Percentiles rank a stretch among this genome's conserved stretches.
Evolutionary conservation across 64 coral and sea anemone species (phyloP).

Genomic region (Dendrophyllia cribrosa): DNA sequence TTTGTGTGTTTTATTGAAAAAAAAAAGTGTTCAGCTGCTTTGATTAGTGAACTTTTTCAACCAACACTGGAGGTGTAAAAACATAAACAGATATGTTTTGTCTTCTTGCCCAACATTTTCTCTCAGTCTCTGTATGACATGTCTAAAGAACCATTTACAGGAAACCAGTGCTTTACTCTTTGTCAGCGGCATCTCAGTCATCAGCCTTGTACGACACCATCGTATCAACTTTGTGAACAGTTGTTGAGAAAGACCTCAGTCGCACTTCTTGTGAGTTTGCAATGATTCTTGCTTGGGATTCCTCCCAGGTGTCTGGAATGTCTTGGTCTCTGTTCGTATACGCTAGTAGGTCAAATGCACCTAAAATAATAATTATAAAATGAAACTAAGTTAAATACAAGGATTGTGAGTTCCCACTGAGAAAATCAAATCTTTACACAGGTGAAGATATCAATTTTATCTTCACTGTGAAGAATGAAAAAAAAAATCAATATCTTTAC

Average conservation of each 20-base stretch:
- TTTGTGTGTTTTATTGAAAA: too few relatives aligned
- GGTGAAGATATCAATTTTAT: too few relatives aligned
- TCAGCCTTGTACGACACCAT: constrained; percentile 97
- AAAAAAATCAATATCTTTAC: too few relatives aligned
- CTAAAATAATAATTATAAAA: constrained; percentile 28
- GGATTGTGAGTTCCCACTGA: too few relatives aligned
- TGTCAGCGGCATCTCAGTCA: constrained; percentile 34
- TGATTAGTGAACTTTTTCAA: too few relatives aligned
- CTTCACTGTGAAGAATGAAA: too few relatives aligned
- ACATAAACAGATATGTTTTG: too few relatives aligned
- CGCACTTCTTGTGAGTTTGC: constrained; percentile 96
- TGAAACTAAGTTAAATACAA: not conserved
- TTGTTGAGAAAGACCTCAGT: constrained; percentile 90
- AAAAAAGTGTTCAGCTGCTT: too few relatives aligned
- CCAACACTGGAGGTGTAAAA: too few relatives aligned
- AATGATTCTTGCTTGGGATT: constrained; percentile 94
- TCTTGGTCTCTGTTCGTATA: constrained; percentile 93
- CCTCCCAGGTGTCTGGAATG: constrained; percentile 95
- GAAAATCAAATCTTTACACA: too few relatives aligned
- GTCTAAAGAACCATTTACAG: not conserved
- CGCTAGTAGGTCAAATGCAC: constrained; percentile 97
- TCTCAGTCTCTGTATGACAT: not conserved
- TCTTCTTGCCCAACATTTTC: too few relatives aligned
- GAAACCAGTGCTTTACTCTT: not conserved
- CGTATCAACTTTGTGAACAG: constrained; percentile 95